Percentiles rank a stretch among this genome's conserved stretches.
phyloP scores from a whole-genome alignment of 2,797 vertebrate species.

The Ceryle rudis region DNA sequence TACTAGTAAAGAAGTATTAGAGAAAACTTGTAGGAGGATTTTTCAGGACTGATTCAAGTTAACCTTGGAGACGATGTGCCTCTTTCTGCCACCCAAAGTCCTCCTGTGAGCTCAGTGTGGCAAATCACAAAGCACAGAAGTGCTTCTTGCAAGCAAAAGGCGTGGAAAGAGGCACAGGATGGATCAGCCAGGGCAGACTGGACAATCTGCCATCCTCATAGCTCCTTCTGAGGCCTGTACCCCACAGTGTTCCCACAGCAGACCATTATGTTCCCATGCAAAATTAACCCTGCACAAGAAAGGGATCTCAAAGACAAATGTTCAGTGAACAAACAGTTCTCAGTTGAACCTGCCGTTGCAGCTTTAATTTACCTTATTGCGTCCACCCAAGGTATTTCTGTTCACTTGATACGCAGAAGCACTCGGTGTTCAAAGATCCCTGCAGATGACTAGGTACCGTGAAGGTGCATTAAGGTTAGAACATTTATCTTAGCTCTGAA shows the following conservation, averaged over 20 bases:
- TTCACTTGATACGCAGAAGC: constrained; percentile 25
- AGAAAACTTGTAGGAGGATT: constrained; percentile 8
- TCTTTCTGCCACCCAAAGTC: background rate
- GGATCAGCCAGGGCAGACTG: background rate
- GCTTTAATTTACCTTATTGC: constrained; percentile 13
- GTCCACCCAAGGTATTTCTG: constrained; percentile 1
- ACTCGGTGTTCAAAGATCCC: constrained; percentile 40
- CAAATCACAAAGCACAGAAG: background rate
- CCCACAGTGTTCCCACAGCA: fast-evolving
- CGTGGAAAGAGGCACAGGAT: background rate
- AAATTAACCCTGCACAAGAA: background rate
- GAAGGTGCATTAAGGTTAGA: constrained; percentile 60
- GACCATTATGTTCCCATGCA: background rate
- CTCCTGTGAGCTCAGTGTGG: background rate
- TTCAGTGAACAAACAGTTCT: background rate
- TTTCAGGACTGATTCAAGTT: background rate
- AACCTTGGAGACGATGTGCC: background rate
- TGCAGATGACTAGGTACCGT: constrained; percentile 38
- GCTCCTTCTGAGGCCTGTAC: background rate
- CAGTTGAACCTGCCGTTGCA: background rate
- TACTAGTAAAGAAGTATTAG: constrained; percentile 14
- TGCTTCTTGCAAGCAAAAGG: background rate
- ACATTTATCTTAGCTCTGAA: constrained; percentile 39
- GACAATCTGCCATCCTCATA: background rate
- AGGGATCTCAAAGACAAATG: background rate